These are phyloP conservation scores for Danio rerio DNA, from an alignment of 2,113 vertebrate genomes.

Conservation along the genomic window GRCz12tu NC_133186.1:4808001-4808500, in stretches of 20 bases:
- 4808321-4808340: slow-evolving; percentile 14
- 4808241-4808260: slow-evolving; percentile 18
- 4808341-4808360: slow-evolving; percentile 2
- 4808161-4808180: slow-evolving; percentile 42
- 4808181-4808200: slow-evolving; percentile 27
- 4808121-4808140: slow-evolving; percentile 42
- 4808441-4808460: too few species aligned
- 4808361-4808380: background rate
- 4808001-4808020: slow-evolving; percentile 20
- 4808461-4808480: too few species aligned
- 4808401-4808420: background rate
- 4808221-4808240: background rate
- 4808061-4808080: slow-evolving; percentile 41
- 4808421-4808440: background rate
- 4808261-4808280: slow-evolving; percentile 17
- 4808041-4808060: slow-evolving; percentile 40
- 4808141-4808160: slow-evolving; percentile 46
- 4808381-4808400: background rate
- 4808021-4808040: slow-evolving; percentile 44
- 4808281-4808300: slow-evolving; percentile 21
- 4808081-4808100: slow-evolving; percentile 34
- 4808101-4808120: slow-evolving; percentile 37
- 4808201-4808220: slow-evolving; percentile 30
- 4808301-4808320: background rate
- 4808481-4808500: too few species aligned